Percentiles rank a stretch among this genome's conserved stretches.
These are phyloP conservation scores for Patiria pectinifera DNA, from an alignment of 53 echinoderm and acorn worm species.

Conservation along the genomic window DNA sequence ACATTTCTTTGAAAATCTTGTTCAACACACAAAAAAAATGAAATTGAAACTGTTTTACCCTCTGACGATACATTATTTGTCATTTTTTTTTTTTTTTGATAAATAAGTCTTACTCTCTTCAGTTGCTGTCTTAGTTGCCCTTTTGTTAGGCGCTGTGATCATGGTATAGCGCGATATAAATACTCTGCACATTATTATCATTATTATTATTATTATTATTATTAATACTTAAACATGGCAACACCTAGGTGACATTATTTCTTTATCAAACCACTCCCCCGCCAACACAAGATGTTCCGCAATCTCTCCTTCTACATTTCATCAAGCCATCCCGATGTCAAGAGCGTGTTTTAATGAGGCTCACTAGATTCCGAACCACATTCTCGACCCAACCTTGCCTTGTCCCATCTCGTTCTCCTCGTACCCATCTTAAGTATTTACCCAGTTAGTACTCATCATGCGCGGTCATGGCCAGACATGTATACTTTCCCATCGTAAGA, in stretches of 20 bases:
- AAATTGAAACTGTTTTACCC: too few relatives aligned
- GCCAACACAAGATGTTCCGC: too few relatives aligned
- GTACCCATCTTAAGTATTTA: constrained; percentile 23
- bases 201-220: too few relatives aligned
- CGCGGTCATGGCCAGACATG: constrained; percentile 23
- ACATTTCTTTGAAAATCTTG: too few relatives aligned
- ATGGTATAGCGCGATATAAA: too few relatives aligned
- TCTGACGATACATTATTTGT: too few relatives aligned
- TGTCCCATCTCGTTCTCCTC: background rate
- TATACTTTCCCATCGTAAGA: background rate
- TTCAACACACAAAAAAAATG: too few relatives aligned
- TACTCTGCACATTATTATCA: too few relatives aligned
- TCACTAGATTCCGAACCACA: constrained; percentile 26
- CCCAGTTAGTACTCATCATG: constrained; percentile 48
- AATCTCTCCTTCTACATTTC: constrained; percentile 41
- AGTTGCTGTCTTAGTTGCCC: too few relatives aligned
- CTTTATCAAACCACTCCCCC: constrained; percentile 14
- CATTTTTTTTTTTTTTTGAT: too few relatives aligned
- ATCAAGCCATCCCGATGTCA: constrained; percentile 45
- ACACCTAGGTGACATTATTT: background rate
- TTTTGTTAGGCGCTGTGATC: too few relatives aligned
- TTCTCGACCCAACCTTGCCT: background rate
- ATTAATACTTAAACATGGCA: background rate
- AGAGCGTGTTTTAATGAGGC: constrained; percentile 20
- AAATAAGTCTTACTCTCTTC: too few relatives aligned